Evolutionary conservation across 2,797 vertebrate genomes (phyloP), one percentile per base, ranked within the genome.

Genomic region (Adrianichthys oophorus): DNA sequence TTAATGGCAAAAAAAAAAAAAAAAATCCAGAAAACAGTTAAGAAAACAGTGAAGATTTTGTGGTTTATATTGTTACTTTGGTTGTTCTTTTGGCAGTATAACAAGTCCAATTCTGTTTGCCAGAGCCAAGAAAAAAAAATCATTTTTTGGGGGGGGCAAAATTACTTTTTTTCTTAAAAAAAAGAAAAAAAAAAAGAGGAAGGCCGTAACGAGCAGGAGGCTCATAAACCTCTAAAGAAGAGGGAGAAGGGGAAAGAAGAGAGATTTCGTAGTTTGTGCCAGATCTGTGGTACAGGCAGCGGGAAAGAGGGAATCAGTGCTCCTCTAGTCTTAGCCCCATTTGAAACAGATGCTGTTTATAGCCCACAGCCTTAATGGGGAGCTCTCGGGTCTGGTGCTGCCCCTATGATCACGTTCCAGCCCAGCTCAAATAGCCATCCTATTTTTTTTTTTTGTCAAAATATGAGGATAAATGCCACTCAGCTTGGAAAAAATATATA

Each of bases 311-410:
- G 82, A 87, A 75, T 54, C 80, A 79, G 70, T 65, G 72, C 82
- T 85, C 81, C 71, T 74, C 82, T 81, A 70, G 73, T 86, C 80
- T 85, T 82, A 86, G 78, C 79, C 82, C 86, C 84, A 85, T 89
- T 88, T 87, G 85, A 90, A 90, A 89, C 89, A 91, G 86, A 91
- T 91, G 89, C 89, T 86, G 85, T 87, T 91, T 89, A 87, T 90
- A 87, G 87, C 85, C 86, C 84, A 82, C 83, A 85, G 85, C 89
- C 86, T 89, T 87, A 88, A 86, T 89, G 70, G 85, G 83, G 75
- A 85, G 78, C 76, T 92, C 85, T 93, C 85, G 87, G 85, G 80
- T 88, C 83, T 90, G 79, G 72, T 76, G 64, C 74, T 83, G 82
- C 72, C 75, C 32, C 86, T 90, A 86, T 91, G 88, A 91, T 91